Evolutionary conservation across 2,113 vertebrate species (phyloP), one percentile per base, ranked within the genome.

Genomic region (Ophthalmolycus amberensis): DNA sequence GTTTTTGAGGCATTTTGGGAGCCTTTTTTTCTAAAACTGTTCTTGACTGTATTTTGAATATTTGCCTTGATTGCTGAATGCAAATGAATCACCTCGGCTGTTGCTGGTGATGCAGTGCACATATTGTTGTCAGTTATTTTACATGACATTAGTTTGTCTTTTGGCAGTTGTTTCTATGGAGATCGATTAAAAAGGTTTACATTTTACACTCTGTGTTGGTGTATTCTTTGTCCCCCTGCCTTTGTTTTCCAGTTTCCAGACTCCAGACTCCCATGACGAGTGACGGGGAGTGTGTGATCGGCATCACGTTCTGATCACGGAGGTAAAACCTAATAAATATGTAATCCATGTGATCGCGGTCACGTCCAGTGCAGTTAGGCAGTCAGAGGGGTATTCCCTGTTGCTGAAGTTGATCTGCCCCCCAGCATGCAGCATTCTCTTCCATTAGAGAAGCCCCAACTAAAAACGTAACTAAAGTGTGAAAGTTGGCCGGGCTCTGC

Each of bases 21-120:
- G 56, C 12, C 56, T 96, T 96, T 96, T 97, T 97, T 97, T 96
- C 95, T 96, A 96, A 95, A 77, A 95, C 94, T 86, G 94, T 96
- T 95, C 92, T 25, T 62, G 95, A 94, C 93, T 96, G 94, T 96
- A 95, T 96, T 96, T 96, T 96, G 91, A 95, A 79, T 73, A 80
- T 76, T 27, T 62, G 75, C 63, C 72, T 84, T 87, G 52, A 78
- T 76, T 83, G 63, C 77, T 88, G 78, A 69, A 71, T 37, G 20
- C 20, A 69, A 34, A 65, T 16, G 56, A 25, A 29, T 64, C 27
- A 72, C 67, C 40, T 59, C 22, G 38, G 54, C 52, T 71, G 77
- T 69, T 83, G 63, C 56, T 29, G 52, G 27, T 96, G 94, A 95
- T 38, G 70, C 38, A 18, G 56, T 87, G 71, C 93, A 90, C 94